Evolutionary conservation across 1,140 invertebrate genomes (phyloP), one percentile per base, ranked within the genome.

Genomic region (Lepeophtheirus salmonis): DNA sequence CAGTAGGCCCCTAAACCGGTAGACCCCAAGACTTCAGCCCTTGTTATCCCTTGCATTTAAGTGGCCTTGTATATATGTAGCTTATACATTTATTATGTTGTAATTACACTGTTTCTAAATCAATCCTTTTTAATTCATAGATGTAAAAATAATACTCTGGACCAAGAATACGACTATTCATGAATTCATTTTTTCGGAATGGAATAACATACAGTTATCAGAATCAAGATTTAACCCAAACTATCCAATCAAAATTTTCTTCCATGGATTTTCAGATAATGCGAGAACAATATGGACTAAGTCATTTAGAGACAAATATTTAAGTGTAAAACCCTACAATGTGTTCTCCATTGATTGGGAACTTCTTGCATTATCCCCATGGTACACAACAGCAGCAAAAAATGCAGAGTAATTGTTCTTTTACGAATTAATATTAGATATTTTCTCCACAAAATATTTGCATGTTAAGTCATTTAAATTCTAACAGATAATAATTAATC

Each of bases 241-340:
- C n/a, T n/a, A 41, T 41, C 55, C 55, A 14, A 41, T 21, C 4
- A 57, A 57, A 18, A 57, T 57, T 23, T 17, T 57, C 2, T 16
- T 57, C 25, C 55, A 57, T 23, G 55, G 55, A 14, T 57, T 57
- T 20, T 25, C 55, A 2, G 55, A 57, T n/a, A 30, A 1, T 16
- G 24, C 22, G n/a, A 14, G 20, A 30, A 57, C 55, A 1, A 1
- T 18, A 3, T 57, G 55, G 55, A 41, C 26, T n/a, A 50, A 30
- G 22, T 16, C 26, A 2, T 2, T 57, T 23, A 57, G 26, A 25
- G 26, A 57, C 10, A 12, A 50, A 14, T 57, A 57, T 17, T 20
- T 57, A 14, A 41, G 16, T 6, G n/a, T 2, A 14, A 25, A 21
- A 17, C 20, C 21, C 30, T 30, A 26, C 30, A 57, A 57, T 30